Evolutionary conservation across 2,888 invertebrate genomes (phyloP).

Genomic region (Xanthostigma xanthostigma): DNA sequence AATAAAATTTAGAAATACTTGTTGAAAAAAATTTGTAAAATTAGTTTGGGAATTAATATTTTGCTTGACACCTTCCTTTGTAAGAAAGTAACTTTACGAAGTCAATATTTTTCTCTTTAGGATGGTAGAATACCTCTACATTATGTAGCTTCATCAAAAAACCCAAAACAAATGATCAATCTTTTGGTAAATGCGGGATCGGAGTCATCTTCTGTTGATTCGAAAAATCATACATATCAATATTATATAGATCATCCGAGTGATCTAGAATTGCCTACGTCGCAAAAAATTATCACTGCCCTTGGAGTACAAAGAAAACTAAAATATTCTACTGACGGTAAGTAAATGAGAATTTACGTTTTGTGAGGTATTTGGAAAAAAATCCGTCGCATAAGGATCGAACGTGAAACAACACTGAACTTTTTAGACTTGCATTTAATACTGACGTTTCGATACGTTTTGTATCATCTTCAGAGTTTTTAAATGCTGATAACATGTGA

Average conservation of each 20-base stretch:
- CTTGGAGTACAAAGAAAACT: background rate
- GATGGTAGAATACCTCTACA: conserved; percentile 53
- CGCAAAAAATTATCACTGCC: conserved; percentile 16
- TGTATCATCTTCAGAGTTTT: too few species aligned
- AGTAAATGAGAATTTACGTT: background rate
- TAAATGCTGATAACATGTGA: too few species aligned
- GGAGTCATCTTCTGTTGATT: conserved; percentile 43
- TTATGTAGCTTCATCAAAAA: conserved; percentile 45
- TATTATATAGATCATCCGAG: conserved; percentile 39
- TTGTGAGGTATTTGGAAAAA: too few species aligned
- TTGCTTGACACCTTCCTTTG: too few species aligned
- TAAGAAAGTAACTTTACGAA: too few species aligned
- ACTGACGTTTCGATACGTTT: too few species aligned
- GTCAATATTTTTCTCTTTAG: conserved; percentile 23
- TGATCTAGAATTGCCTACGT: conserved; percentile 35
- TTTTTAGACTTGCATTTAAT: too few species aligned
- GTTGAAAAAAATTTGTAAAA: too few species aligned
- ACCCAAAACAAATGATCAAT: conserved; percentile 43
- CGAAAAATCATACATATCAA: conserved; percentile 36
- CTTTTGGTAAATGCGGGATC: conserved; percentile 44
- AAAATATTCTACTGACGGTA: conserved; percentile 9
- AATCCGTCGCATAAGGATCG: too few species aligned
- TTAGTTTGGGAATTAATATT: too few species aligned
- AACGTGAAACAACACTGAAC: too few species aligned
- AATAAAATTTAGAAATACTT: too few species aligned